phyloP scores from a whole-genome alignment of 2,113 vertebrate species.

The Xiphophorus hellerii region DNA sequence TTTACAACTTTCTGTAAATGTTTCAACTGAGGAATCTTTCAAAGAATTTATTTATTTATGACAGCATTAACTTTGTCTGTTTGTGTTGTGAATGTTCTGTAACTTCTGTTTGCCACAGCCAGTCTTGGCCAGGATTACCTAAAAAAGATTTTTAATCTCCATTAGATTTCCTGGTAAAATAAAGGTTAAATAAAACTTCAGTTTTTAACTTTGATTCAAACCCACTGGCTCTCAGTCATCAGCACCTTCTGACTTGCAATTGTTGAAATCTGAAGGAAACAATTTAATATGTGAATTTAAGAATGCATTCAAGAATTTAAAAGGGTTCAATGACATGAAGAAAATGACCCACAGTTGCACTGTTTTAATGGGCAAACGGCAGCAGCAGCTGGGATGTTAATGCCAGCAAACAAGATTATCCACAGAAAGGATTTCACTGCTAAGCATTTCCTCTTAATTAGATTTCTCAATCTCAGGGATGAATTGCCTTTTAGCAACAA shows the following conservation, averaged over 20 bases:
- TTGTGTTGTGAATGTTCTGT: too few species aligned
- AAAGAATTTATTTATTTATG: too few species aligned
- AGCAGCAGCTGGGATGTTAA: slow-evolving; percentile 98
- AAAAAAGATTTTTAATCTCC: too few species aligned
- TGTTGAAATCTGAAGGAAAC: not conserved
- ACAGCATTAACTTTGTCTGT: too few species aligned
- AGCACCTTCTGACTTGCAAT: not conserved
- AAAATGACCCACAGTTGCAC: slow-evolving; percentile 59
- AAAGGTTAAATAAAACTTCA: too few species aligned
- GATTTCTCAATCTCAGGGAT: slow-evolving; percentile 95
- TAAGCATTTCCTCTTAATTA: slow-evolving; percentile 97
- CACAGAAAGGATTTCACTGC: slow-evolving; percentile 92
- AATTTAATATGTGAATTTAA: not conserved
- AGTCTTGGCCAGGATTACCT: too few species aligned
- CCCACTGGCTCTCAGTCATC: too few species aligned
- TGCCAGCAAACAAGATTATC: slow-evolving; percentile 99
- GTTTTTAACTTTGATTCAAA: too few species aligned
- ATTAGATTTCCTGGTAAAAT: too few species aligned
- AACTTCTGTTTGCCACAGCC: too few species aligned
- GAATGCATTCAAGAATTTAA: not conserved
- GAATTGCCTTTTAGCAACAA: slow-evolving; percentile 97
- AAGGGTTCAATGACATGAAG: slow-evolving; percentile 1
- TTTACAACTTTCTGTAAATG: too few species aligned
- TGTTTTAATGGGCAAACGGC: slow-evolving; percentile 93
- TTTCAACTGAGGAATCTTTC: too few species aligned